Base-by-base conservation (phyloP, 2,797 vertebrate species). In the Sebastes taczanowskii region DNA sequence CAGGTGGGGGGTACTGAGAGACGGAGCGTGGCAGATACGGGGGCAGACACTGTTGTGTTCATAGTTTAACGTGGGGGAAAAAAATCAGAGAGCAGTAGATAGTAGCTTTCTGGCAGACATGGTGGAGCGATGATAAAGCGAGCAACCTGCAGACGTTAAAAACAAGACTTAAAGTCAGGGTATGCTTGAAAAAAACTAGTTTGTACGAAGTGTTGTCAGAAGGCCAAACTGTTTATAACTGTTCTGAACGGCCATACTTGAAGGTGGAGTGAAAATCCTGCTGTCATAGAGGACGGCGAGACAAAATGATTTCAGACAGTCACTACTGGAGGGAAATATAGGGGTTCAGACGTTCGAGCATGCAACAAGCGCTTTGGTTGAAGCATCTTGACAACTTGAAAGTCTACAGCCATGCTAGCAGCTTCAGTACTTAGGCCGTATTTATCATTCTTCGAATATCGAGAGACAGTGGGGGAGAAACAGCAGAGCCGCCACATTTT, bases 1-100 rank as follows among this genome's bases (percentile, higher is more conserved):
- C 78, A 49, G 62, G 63, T 68, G 55, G 77, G 80, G 71, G 70
- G 80, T 68, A 78, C 86, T 78, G 79, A 87, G 74, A 84, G 32
- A 65, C 2, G 1, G 67, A 71, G 70, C 5, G 22, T 77, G 67
- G 75, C 77, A 64, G 70, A 78, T n/a, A 71, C 13, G 3, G 62
- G 65, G 74, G 25, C 64, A 27, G 42, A 82, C 25, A 77, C 38
- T 46, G 10, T 69, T 86, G 70, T 82, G 80, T 66, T 85, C 32
- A 55, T 1, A 1, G 81, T 62, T 81, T 84, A 55, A 77, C 82
- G 62, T 32, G 11, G 34, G 9, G 3, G 1, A 2, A 46, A 18
- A 32, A 0, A 2, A 34, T 38, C 6, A 55, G 8, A 35, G 23
- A 56, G 32, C 62, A 72, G 30, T 34, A 62, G 23, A 60, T 20